Percentiles rank a stretch among this genome's conserved stretches.
These are phyloP conservation scores for Dasypus novemcinctus DNA, from an alignment of 2,113 vertebrate species.

Conservation along the genomic window DNA sequence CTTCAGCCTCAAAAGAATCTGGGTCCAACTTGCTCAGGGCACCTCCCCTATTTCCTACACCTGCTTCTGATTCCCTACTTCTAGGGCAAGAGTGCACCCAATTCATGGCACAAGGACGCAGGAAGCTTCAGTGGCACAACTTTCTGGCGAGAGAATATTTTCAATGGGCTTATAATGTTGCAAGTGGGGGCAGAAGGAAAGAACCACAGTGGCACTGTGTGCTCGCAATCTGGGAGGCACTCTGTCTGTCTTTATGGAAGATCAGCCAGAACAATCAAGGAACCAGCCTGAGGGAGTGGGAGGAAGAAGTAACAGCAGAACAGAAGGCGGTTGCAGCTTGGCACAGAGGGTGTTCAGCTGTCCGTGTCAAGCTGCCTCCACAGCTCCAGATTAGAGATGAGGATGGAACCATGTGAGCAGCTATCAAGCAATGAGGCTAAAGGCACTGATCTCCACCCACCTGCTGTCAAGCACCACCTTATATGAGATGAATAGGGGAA, in stretches of 20 bases:
- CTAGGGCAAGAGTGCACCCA: too few species aligned
- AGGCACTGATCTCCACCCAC: too few species aligned
- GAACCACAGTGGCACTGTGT: neutral
- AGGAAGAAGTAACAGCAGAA: neutral
- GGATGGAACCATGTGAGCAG: neutral
- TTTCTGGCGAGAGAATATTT: fast-evolving
- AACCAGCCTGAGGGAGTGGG: neutral
- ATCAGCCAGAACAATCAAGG: neutral
- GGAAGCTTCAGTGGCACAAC: fast-evolving
- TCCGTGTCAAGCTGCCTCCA: neutral
- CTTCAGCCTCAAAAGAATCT: neutral
- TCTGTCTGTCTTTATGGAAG: neutral
- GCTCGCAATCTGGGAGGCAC: neutral
- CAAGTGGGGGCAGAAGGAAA: neutral
- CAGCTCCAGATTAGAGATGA: neutral
- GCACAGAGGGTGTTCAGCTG: fast-evolving
- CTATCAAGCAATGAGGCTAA: neutral
- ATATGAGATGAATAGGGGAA: neutral
- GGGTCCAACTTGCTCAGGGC: fast-evolving
- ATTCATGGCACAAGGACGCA: too few species aligned
- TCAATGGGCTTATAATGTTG: neutral
- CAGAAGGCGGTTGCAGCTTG: too few species aligned
- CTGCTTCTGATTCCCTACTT: fast-evolving
- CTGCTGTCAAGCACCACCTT: neutral
- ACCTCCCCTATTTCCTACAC: fast-evolving